These are phyloP conservation scores for Moxostoma hubbsi DNA, from an alignment of 2,797 vertebrate genomes.

Conservation along the genomic window DNA sequence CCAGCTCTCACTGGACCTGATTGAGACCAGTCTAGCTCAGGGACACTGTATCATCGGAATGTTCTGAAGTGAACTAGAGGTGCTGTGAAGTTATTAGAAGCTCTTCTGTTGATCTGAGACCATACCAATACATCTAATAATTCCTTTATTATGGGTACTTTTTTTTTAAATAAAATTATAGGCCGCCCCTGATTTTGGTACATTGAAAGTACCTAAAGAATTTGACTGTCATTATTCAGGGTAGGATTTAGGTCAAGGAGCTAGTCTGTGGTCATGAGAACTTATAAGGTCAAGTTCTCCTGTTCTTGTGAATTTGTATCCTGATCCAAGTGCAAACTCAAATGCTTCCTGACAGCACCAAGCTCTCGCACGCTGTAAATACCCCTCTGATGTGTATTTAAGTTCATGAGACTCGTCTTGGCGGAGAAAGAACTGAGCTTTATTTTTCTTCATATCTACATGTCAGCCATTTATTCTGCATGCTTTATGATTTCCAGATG, in stretches of 20 bases:
- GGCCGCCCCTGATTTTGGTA: too few species aligned
- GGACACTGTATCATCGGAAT: background rate
- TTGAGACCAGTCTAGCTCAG: conserved; percentile 1
- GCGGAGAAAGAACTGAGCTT: conserved; percentile 22
- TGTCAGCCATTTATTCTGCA: conserved; percentile 21
- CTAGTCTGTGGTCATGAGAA: background rate
- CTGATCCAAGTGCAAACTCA: conserved; percentile 12
- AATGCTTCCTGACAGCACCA: conserved; percentile 14
- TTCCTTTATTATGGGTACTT: too few species aligned
- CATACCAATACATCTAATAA: background rate
- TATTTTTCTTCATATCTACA: conserved; percentile 39
- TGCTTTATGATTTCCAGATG: conserved; percentile 53
- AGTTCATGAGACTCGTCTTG: conserved; percentile 22
- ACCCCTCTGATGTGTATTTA: conserved; percentile 29
- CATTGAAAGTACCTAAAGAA: background rate
- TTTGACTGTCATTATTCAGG: background rate
- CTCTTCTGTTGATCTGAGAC: background rate
- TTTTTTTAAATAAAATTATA: too few species aligned
- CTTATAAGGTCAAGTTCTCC: background rate
- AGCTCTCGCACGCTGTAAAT: conserved; percentile 32
- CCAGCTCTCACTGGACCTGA: background rate
- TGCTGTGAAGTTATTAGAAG: background rate
- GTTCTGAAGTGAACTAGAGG: background rate
- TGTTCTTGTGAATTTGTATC: background rate
- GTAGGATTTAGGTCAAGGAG: conserved; percentile 2